Base-by-base conservation (phyloP, 2,888 invertebrate genomes). In the Pyrochroa serraticornis region DNA sequence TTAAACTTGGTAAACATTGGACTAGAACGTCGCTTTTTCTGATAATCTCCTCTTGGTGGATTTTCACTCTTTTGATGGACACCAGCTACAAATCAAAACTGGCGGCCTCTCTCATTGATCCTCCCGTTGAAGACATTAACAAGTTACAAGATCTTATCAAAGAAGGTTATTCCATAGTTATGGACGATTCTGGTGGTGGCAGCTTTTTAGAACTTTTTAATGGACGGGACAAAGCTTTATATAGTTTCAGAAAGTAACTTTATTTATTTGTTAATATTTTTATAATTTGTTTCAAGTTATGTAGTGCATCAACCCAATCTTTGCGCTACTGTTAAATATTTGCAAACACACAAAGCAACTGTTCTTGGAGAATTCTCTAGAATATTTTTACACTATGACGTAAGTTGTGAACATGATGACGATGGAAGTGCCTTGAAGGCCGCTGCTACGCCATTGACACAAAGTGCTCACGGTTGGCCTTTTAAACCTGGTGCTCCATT, bases 11-110 rank as follows among this genome's bases (percentile, higher is more conserved):
- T 12, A 32, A 8, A n/a, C 5, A 22, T 22, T 9, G 31, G n/a
- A 12, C 31, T n/a, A 32, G 6, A 7, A 32, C 44, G n/a, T 48
- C 55, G 7, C 56, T 31, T 10, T 22, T 66, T 1, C 43, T 70
- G 22, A 44, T 67, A 35, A 9, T 35, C 7, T 6, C 43, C 6
- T 22, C 62, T 33, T 60, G 65, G 52, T 63, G 67, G 47, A 57
- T 66, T 36, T 43, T 62, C n/a, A 63, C 64, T 8, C 57, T 62
- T 31, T 63, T 66, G 22, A 54, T 71, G 13, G 58, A 60, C 13
- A 65, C 68, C 1, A 60, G 69, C 1, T 71, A 71, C 47, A 71
- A 67, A 57, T 67, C 67, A n/a, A 68, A 69, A 49, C 47, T 71
- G 30, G 64, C 66, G 33, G 60, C 71, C 9, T 65, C 66, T 13